Evolutionary conservation across 2,888 invertebrate species (phyloP), one percentile per base, ranked within the genome.

Genomic region (Sesia apiformis): DNA sequence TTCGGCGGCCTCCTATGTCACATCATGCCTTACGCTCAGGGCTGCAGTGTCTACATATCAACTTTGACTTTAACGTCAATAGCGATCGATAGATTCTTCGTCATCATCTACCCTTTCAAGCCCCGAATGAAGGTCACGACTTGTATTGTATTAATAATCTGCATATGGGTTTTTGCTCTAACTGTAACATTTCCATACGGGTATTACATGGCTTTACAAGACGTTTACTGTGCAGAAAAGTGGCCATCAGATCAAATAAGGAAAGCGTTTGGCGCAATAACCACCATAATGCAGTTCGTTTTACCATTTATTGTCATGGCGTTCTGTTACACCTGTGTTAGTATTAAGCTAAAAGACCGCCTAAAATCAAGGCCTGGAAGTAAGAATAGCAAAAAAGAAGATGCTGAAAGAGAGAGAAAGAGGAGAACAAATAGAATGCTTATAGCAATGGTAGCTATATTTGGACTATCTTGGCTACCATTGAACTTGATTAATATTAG

Each of bases 51-150:
- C 51, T 97, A 97, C 81, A 96, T 97, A 63, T 96, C 96, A 49
- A 96, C 97, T 0, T 87, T 97, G 60, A 97, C 97, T 0, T 90
- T 97, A 51, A 97, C 96, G 3, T 95, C 96, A 39, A 97, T 98
- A 63, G 97, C 97, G n/a, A 93, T 97, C 60, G 97, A 97, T 83
- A 92, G 97, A 58, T 97, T 95, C 81, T 94, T 96, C 73, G 97
- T 97, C 55, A 97, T 97, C 67, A 94, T 97, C 58, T 94, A 96
- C 75, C 97, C 97, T 0, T 96, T 96, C 78, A 91, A 93, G 66
- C 95, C 95, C 7, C 91, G 96, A 53, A 96, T 96, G 95, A 93
- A 93, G 79, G 91, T 94, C 56, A 91, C 91, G 60, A 93, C 94
- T 3, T 97, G 96, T 75, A 87, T 95, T 53, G 82, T 91, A 46